Evolutionary conservation across 2,797 vertebrate species (phyloP).

Genomic region (Aselliscus stoliczkanus): DNA sequence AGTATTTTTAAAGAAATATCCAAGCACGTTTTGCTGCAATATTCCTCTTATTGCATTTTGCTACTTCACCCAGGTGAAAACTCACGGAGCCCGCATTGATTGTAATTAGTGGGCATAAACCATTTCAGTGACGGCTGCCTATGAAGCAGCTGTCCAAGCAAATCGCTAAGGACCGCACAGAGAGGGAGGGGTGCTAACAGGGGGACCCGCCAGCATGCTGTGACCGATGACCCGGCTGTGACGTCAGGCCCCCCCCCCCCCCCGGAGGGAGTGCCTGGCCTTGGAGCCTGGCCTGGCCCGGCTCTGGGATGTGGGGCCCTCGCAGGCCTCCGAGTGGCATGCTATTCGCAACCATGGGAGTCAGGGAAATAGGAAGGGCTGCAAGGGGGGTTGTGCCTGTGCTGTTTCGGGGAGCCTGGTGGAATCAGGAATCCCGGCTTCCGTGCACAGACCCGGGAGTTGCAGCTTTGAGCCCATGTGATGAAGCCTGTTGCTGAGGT

Average conservation of each 20-base stretch:
- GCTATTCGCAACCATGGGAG: too few relatives aligned
- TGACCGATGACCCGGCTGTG: fast-evolving
- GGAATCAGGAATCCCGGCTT: background rate
- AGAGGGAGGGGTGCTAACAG: background rate
- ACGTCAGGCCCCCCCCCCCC: fast-evolving
- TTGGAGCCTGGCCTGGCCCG: fast-evolving
- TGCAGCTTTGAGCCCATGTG: background rate
- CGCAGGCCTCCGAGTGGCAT: fast-evolving
- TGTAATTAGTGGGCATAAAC: background rate
- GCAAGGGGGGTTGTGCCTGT: fast-evolving
- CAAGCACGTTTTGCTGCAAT: fast-evolving
- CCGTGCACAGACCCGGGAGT: fast-evolving
- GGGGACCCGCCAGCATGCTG: fast-evolving
- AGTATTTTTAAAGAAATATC: background rate
- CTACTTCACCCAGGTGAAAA: background rate
- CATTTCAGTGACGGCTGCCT: fast-evolving
- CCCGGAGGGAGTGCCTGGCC: fast-evolving
- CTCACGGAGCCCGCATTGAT: fast-evolving
- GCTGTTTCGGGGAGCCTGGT: background rate
- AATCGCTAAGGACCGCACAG: fast-evolving
- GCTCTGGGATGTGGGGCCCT: fast-evolving
- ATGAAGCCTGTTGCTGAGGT: fast-evolving
- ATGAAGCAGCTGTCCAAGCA: fast-evolving
- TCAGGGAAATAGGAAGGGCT: background rate
- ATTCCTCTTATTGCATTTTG: background rate